phyloP scores from a whole-genome alignment of 2,888 invertebrate genomes.

The Bombyx huttoni region DNA sequence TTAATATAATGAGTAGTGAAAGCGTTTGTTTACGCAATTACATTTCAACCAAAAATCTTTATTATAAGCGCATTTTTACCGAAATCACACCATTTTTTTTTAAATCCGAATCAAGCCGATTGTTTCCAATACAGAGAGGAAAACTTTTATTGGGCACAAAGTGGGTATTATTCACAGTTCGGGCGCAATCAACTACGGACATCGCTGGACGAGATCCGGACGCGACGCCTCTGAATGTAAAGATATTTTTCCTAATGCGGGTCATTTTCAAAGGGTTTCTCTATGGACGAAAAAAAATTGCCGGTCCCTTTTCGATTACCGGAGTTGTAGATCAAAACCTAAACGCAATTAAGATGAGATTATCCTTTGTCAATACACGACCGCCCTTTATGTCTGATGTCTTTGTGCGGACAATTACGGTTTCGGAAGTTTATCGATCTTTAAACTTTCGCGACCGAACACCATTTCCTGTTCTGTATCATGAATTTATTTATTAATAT shows the following conservation, averaged over 20 bases:
- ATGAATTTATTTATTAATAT: too few relatives aligned
- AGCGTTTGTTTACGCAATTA: too few relatives aligned
- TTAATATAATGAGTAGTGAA: too few relatives aligned
- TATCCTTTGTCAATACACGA: slow-evolving; percentile 31
- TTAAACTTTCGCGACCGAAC: too few relatives aligned
- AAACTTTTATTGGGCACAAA: slow-evolving; percentile 68
- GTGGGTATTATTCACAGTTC: slow-evolving; percentile 64
- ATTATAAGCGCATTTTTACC: too few relatives aligned
- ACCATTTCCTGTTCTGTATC: too few relatives aligned
- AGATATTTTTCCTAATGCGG: slow-evolving; percentile 64
- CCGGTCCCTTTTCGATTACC: slow-evolving; percentile 58
- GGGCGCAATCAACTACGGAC: slow-evolving; percentile 54
- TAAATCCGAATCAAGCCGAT: slow-evolving; percentile 47
- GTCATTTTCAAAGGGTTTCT: slow-evolving; percentile 62
- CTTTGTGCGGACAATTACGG: slow-evolving; percentile 9
- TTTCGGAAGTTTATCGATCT: neutral
- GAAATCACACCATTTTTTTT: neutral
- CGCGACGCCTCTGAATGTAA: slow-evolving; percentile 61
- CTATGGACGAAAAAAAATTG: slow-evolving; percentile 48
- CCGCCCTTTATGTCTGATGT: slow-evolving; percentile 22
- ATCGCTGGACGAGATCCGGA: slow-evolving; percentile 41
- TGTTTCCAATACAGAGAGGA: slow-evolving; percentile 65
- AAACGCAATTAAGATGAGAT: slow-evolving; percentile 56
- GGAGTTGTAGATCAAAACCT: slow-evolving; percentile 44
- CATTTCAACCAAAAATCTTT: too few relatives aligned